Conservation (phyloP, 2,888 invertebrate genomes). For the Eupeodes latifasciatus region DNA sequence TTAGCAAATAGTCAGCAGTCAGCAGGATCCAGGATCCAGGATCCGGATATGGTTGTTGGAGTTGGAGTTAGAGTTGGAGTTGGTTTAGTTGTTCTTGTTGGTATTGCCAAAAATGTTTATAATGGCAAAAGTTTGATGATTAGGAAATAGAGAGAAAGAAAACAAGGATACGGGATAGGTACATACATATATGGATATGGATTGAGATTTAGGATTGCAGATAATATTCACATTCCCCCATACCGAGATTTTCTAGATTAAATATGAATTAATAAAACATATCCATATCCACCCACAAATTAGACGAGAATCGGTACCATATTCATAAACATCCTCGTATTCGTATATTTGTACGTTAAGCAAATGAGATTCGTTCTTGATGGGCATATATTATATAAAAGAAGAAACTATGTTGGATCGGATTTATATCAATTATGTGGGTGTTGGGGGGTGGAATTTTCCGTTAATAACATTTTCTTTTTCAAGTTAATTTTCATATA, state of each 20-base stretch:
- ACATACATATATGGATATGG: not conserved
- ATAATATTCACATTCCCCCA: not conserved
- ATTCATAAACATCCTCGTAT: no score
- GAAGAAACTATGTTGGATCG: conserved; percentile 3
- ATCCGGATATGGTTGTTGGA: conserved; percentile 16
- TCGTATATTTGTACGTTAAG: not conserved
- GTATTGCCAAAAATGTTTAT: conserved; percentile 54
- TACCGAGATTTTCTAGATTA: conserved; percentile 33
- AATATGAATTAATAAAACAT: conserved; percentile 68
- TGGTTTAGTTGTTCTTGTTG: not conserved
- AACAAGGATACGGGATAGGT: not conserved
- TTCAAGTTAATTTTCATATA: not conserved
- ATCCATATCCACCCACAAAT: conserved; percentile 21
- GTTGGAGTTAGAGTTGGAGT: no score
- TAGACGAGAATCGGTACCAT: conserved; percentile 9
- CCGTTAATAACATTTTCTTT: conserved; percentile 1
- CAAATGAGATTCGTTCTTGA: not conserved
- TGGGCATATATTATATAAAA: not conserved
- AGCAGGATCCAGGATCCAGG: conserved; percentile 55
- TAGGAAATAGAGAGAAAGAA: conserved; percentile 4
- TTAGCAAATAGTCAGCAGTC: conserved; percentile 74
- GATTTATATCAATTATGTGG: conserved; percentile 30
- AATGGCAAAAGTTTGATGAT: conserved; percentile 57
- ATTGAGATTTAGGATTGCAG: not conserved
- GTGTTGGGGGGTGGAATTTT: not conserved